These are phyloP conservation scores for Tyrannus savana DNA, from an alignment of 2,113 vertebrate species.

Conservation along the genomic window DNA sequence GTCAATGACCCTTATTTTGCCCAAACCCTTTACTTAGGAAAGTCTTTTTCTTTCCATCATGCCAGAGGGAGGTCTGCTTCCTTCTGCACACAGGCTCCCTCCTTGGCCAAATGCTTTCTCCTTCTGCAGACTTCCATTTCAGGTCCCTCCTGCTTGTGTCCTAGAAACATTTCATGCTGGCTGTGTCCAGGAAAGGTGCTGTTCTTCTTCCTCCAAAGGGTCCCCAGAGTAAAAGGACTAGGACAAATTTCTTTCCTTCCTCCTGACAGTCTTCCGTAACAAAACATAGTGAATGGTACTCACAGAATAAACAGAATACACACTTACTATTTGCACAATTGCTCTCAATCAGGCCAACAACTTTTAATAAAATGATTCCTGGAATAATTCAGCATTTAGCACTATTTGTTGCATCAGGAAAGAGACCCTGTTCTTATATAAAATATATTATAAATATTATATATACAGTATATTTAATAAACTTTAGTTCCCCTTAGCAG, in stretches of 20 bases:
- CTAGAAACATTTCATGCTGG: accelerated
- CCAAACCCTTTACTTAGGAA: neutral
- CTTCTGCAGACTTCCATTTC: neutral
- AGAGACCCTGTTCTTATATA: neutral
- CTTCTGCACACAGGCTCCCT: neutral
- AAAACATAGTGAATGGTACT: neutral
- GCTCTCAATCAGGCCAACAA: neutral
- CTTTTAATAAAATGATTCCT: neutral
- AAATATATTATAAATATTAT: neutral
- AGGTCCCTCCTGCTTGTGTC: accelerated
- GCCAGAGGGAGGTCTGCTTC: neutral
- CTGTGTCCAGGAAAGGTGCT: neutral
- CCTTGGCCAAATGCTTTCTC: neutral
- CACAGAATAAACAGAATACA: neutral
- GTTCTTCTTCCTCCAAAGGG: neutral
- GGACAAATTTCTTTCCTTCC: neutral
- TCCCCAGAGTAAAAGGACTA: neutral
- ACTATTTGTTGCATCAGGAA: neutral
- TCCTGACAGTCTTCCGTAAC: neutral
- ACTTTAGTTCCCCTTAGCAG: neutral
- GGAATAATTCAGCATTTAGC: neutral
- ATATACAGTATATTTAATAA: neutral
- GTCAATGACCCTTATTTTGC: neutral
- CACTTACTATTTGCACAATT: neutral
- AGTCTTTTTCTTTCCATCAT: neutral